Evolutionary conservation across 1,140 invertebrate species (phyloP).

Genomic region (Drosophila repletoides): DNA sequence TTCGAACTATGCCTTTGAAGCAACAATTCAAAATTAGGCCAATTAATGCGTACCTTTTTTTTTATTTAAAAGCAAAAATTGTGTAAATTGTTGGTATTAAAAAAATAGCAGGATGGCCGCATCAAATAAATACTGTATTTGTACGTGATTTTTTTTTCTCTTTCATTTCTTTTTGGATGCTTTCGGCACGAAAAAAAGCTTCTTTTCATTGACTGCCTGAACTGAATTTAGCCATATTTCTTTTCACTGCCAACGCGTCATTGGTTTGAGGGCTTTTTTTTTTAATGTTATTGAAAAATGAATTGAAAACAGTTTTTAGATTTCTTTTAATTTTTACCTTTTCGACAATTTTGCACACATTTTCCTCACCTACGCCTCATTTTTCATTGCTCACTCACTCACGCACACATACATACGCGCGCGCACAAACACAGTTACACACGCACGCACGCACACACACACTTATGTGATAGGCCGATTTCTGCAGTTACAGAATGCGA

Average conservation of each 20-base stretch:
- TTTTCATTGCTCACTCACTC: constrained; percentile 67
- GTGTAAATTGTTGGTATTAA: constrained; percentile 4
- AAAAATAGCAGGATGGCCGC: constrained; percentile 18
- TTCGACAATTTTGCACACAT: constrained; percentile 66
- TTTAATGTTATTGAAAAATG: background rate
- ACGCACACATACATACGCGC: constrained; percentile 51
- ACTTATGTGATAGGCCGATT: constrained; percentile 25
- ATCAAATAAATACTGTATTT: constrained; percentile 7
- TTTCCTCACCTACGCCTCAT: constrained; percentile 73
- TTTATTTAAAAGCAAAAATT: constrained; percentile 15
- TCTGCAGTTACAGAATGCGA: constrained; percentile 30
- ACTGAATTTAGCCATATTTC: constrained; percentile 40
- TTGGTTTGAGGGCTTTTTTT: constrained; percentile 9
- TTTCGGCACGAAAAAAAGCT: constrained; percentile 39
- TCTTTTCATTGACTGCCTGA: constrained; percentile 6
- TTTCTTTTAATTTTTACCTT: constrained; percentile 64
- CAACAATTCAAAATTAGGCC: constrained; percentile 61
- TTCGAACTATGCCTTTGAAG: no score
- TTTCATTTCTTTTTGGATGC: constrained; percentile 27
- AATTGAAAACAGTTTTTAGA: constrained; percentile 16
- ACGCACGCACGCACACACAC: constrained; percentile 48
- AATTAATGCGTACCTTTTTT: constrained; percentile 40
- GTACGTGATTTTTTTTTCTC: constrained; percentile 44
- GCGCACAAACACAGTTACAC: constrained; percentile 66
- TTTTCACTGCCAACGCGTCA: constrained; percentile 55